Evolutionary conservation across 2,113 vertebrate species (phyloP), one percentile per base, ranked within the genome.

Genomic region (Peromyscus maniculatus): DNA sequence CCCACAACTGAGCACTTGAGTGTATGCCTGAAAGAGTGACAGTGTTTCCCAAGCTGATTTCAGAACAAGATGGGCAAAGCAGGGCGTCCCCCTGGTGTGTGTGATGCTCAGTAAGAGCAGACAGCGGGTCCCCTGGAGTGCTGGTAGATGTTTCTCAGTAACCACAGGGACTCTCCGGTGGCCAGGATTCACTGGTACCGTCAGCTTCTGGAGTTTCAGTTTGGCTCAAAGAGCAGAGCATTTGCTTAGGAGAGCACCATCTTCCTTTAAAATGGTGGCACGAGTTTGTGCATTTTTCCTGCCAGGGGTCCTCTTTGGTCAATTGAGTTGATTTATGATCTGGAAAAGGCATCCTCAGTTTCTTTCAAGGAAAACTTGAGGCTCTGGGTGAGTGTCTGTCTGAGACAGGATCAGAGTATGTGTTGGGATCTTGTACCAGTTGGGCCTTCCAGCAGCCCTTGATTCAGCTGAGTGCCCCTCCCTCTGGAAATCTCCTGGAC

Each of bases 21-120:
- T 83, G 10, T 94, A 71, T 91, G 66, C 46, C 72, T 69, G n/a
- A 87, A 93, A 93, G 67, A 91, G 77, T 17, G 39, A 82, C 66
- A 86, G 59, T 89, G 43, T 94, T 95, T 97, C 91, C 92, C 83
- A 93, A 64, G 55, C 69, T 95, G 89, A 97, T 96, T 96, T 96
- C 93, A 97, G 91, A 96, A 96, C 89, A 93, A 91, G 93, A 98
- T 94, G 86, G 93, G 87, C n/a, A 87, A 86, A 93, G 17, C 3
- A 71, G 89, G 78, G 80, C 84, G 77, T 96, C 75, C 43, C 46
- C 55, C 90, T 57, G 15, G 46, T 82, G 71, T 24, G 69, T 43
- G 21, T 24, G 39, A 55, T 67, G 17, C 78, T 95, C 91, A 80
- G 5, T 66, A 16, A 39, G 66, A 77, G 80, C 62, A 83, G 86